Percentiles rank a stretch among this genome's conserved stretches.
phyloP scores from a whole-genome alignment of 1,140 invertebrate genomes.

The Drosophila biarmipes region DNA sequence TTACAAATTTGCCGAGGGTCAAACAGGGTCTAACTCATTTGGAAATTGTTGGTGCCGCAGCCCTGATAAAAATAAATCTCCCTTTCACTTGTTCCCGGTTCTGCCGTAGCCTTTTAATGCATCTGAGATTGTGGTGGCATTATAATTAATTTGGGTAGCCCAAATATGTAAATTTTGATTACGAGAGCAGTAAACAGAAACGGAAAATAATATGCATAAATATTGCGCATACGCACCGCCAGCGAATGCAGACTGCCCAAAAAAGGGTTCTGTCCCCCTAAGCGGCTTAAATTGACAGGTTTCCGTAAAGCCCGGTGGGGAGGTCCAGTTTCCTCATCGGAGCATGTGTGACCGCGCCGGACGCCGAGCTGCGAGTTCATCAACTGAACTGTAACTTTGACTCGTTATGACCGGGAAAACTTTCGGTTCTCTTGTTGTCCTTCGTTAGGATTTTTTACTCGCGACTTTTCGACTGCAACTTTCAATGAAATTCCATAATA shows the following conservation, averaged over 20 bases:
- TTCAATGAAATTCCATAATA: conserved; percentile 74
- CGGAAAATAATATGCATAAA: conserved; percentile 62
- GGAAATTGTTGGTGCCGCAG: neutral
- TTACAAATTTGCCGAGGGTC: no score
- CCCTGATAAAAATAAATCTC: conserved; percentile 13
- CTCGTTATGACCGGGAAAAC: conserved; percentile 59
- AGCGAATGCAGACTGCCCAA: conserved; percentile 16
- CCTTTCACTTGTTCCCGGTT: conserved; percentile 9
- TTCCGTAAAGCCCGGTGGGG: conserved; percentile 21
- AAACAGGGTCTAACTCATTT: no score
- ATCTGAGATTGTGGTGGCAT: conserved; percentile 52
- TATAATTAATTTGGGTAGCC: conserved; percentile 77
- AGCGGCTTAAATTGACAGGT: conserved; percentile 75
- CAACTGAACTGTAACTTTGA: conserved; percentile 69
- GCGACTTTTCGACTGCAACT: conserved; percentile 72
- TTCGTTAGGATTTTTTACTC: conserved; percentile 30
- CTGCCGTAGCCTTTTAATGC: conserved; percentile 18
- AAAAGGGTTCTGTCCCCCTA: conserved; percentile 47
- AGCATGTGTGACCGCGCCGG: conserved; percentile 59
- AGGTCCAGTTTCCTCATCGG: conserved; percentile 1
- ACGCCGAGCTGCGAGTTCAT: conserved; percentile 53
- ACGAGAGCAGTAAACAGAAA: conserved; percentile 61
- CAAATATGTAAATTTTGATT: conserved; percentile 78
- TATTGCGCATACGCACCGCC: conserved; percentile 69
- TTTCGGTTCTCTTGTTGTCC: conserved; percentile 47